phyloP scores from a whole-genome alignment of 2,113 vertebrate genomes.

The Sterna hirundo region DNA sequence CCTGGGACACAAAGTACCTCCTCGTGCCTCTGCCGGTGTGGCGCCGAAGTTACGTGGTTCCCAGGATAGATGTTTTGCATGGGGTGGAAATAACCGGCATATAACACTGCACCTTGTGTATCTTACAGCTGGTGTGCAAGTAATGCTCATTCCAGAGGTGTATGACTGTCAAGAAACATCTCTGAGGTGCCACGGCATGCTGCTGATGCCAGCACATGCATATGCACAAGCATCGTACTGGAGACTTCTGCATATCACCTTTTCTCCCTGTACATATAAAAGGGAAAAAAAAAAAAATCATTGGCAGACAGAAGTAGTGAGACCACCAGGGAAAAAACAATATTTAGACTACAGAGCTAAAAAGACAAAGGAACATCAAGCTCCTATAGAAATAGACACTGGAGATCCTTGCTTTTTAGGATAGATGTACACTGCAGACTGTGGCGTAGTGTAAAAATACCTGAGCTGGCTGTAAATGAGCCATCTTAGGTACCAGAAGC shows the following conservation, averaged over 20 bases:
- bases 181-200: background rate
- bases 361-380: background rate
- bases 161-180: background rate
- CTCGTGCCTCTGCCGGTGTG: no score
- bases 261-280: background rate
- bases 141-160: background rate
- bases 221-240: background rate
- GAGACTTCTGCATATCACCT: background rate
- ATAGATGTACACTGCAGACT: background rate
- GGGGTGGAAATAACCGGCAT: background rate
- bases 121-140: background rate
- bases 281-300: background rate
- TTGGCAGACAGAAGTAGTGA: background rate
- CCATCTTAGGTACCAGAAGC: background rate
- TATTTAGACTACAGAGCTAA: background rate
- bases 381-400: background rate
- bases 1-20: background rate
- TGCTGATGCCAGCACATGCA: fast-evolving
- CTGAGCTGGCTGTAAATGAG: background rate
- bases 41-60: fast-evolving
- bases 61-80: background rate
- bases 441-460: background rate
- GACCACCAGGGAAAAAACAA: background rate
- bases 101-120: no score
- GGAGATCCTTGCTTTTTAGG: background rate